Evolutionary conservation across 2,888 invertebrate genomes (phyloP).

Genomic region (Rhyacophila evoluta): DNA sequence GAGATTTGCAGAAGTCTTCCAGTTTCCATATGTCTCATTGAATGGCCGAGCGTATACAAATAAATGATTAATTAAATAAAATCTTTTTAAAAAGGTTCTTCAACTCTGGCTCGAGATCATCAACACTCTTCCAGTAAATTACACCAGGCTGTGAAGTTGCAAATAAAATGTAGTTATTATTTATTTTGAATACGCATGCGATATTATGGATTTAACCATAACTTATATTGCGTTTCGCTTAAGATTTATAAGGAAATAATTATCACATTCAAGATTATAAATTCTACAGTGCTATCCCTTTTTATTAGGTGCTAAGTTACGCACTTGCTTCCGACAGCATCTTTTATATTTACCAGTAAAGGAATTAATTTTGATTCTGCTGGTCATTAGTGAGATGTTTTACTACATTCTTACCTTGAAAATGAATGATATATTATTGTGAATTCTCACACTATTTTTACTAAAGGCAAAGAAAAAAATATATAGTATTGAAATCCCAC

Average conservation of each 20-base stretch:
- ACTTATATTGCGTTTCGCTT: constrained; percentile 4
- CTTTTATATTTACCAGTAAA: neutral
- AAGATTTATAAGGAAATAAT: constrained; percentile 32
- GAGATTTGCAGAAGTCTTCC: no score
- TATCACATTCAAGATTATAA: constrained; percentile 15
- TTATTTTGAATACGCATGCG: constrained; percentile 40
- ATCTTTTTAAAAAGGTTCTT: no score
- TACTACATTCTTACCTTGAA: no score
- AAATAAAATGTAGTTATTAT: constrained; percentile 41
- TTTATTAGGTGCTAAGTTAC: constrained; percentile 32
- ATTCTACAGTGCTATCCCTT: constrained; percentile 23
- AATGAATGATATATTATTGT: no score
- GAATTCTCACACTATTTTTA: no score
- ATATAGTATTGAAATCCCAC: no score
- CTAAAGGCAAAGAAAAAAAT: no score
- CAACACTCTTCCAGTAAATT: constrained; percentile 31
- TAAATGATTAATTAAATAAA: no score
- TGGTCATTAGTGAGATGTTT: no score
- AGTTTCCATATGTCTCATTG: no score
- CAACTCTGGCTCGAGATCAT: neutral
- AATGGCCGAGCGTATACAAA: no score
- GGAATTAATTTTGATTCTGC: no score
- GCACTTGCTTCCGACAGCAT: neutral
- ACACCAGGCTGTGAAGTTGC: constrained; percentile 11
- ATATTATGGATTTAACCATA: constrained; percentile 25